Evolutionary conservation across 1,140 invertebrate genomes (phyloP), one percentile per base, ranked within the genome.

Genomic region (Eriosoma lanigerum): DNA sequence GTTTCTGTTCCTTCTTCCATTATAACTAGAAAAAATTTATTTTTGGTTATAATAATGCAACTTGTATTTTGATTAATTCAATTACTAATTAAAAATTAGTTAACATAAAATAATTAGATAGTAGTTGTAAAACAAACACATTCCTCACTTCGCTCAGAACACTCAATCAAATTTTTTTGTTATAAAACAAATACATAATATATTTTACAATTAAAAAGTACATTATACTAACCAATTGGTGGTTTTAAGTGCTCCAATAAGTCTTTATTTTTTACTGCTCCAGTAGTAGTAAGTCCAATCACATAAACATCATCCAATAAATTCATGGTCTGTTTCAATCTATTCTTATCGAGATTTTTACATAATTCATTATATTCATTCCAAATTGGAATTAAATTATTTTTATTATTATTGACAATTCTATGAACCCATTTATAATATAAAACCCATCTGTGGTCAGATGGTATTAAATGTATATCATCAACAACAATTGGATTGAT

Each of bases 1-100:
- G 94, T 91, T 88, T 95, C 93, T 2, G 93, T 93, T 1, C 93
- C 93, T 87, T 95, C 94, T 86, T 95, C 93, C n/a, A 95, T 90
- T 46, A 95, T 81, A 81, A 81, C 81, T 81, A 81, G 29, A 76
- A 5, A 76, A 76, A 76, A 58, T 38, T 38, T 4, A 38, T 38
- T 38, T 3, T 38, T 38, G 32, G n/a, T n/a, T n/a, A n/a, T n/a
- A n/a, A n/a, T n/a, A n/a, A n/a, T n/a, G n/a, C n/a, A n/a, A n/a
- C n/a, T n/a, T n/a, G n/a, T n/a, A n/a, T n/a, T n/a, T n/a, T n/a
- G n/a, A n/a, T n/a, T n/a, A n/a, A n/a, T n/a, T n/a, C n/a, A n/a
- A n/a, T n/a, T n/a, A n/a, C n/a, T n/a, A n/a, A n/a, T n/a, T n/a
- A n/a, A n/a, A n/a, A n/a, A n/a, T n/a, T n/a, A n/a, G n/a, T n/a